Evolutionary conservation across 1,140 invertebrate genomes (phyloP).

Genomic region (Notospermus geniculatus): DNA sequence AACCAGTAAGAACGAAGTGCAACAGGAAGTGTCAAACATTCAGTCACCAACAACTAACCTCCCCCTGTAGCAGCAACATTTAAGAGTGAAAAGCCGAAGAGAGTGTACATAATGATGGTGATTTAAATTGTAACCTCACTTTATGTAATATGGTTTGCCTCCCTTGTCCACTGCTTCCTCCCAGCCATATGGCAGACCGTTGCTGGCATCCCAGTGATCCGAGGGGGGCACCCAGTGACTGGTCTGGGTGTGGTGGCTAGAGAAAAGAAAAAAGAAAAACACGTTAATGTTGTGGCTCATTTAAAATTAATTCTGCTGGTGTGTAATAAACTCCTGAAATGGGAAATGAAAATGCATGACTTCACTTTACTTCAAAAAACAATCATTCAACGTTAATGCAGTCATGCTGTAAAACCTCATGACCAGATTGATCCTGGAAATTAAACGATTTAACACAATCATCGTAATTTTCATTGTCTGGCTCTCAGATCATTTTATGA

Average conservation of each 20-base stretch:
- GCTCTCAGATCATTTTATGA: no score
- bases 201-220: constrained; percentile 69
- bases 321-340: no score
- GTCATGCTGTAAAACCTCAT: no score
- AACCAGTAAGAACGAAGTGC: background rate
- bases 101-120: no score
- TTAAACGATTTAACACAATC: no score
- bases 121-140: constrained; percentile 64
- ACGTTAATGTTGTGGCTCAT: background rate
- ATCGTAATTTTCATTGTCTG: no score
- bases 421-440: no score
- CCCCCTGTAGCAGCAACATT: background rate
- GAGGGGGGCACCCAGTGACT: constrained; percentile 81
- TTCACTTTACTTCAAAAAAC: no score
- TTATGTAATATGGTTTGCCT: constrained; percentile 82
- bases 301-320: no score
- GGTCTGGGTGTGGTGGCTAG: constrained; percentile 73
- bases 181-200: constrained; percentile 80
- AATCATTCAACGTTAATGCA: no score
- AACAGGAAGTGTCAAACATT: background rate
- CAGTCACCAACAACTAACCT: background rate
- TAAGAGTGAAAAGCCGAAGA: background rate
- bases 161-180: constrained; percentile 77
- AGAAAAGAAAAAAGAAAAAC: constrained; percentile 36
- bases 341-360: no score